Percentiles rank a stretch among this genome's conserved stretches.
phyloP scores from a whole-genome alignment of 2,797 vertebrate species.

The Gadopsis bispinosus region DNA sequence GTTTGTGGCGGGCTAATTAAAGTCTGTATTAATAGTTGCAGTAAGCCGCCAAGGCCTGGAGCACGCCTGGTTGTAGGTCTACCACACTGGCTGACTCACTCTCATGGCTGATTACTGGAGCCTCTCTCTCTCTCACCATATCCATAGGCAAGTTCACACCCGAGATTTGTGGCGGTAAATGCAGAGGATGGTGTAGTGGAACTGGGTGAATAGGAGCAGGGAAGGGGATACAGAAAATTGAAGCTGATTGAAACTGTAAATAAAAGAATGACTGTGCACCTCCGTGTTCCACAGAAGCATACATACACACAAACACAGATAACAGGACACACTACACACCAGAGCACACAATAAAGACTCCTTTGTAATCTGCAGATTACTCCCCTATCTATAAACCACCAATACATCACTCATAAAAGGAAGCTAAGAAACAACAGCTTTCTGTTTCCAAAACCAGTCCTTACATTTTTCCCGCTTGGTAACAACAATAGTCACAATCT shows the following conservation, averaged over 20 bases:
- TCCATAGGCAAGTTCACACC: constrained; percentile 50
- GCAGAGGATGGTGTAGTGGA: constrained; percentile 52
- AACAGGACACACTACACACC: constrained; percentile 25
- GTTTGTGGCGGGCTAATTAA: constrained; percentile 85
- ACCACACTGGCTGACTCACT: constrained; percentile 68
- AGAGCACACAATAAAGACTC: neutral
- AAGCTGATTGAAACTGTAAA: constrained; percentile 71
- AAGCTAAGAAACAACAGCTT: constrained; percentile 42
- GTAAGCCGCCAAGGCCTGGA: constrained; percentile 69
- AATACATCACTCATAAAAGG: constrained; percentile 46
- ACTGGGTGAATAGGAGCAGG: constrained; percentile 50
- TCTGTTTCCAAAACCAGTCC: constrained; percentile 33
- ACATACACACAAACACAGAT: constrained; percentile 25
- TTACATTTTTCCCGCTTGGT: constrained; percentile 33
- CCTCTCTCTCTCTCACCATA: constrained; percentile 37
- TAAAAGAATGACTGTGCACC: constrained; percentile 66
- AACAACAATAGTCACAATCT: constrained; percentile 57
- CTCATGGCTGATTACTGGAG: constrained; percentile 67
- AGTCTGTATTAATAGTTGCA: constrained; percentile 85
- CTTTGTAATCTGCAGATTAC: constrained; percentile 20
- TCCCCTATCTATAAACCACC: constrained; percentile 37
- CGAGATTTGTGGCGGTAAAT: constrained; percentile 67
- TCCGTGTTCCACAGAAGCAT: constrained; percentile 43
- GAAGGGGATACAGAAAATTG: constrained; percentile 57
- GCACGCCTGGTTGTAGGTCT: constrained; percentile 61